phyloP scores from a whole-genome alignment of 1,140 invertebrate species.

The Mesaphorura yosii region DNA sequence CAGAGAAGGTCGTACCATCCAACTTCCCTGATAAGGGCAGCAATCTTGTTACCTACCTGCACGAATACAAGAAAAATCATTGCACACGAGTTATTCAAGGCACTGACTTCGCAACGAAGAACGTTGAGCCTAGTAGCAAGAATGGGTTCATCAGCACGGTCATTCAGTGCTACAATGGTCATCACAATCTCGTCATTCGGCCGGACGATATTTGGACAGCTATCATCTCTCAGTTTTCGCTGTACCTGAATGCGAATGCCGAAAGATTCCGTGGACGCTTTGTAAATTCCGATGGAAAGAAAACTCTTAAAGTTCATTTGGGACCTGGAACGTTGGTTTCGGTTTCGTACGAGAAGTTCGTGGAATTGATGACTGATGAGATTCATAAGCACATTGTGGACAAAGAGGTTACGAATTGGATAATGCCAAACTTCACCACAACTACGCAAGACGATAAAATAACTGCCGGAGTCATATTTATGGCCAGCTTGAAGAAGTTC shows the following conservation, averaged over 20 bases:
- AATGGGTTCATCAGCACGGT: conserved; percentile 16
- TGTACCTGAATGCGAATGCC: conserved; percentile 11
- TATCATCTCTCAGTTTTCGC: conserved; percentile 19
- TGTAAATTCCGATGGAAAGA: conserved; percentile 17
- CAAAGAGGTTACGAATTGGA: conserved; percentile 1
- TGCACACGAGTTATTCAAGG: conserved; percentile 11
- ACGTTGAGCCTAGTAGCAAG: neutral
- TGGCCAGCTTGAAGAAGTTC: conserved; percentile 20
- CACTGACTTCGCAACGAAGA: conserved; percentile 1
- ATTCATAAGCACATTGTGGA: conserved; percentile 10
- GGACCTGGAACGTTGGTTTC: neutral
- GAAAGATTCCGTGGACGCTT: conserved; percentile 14
- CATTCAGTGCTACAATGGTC: conserved; percentile 5
- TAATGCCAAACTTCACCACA: conserved; percentile 12
- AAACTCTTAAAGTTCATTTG: neutral
- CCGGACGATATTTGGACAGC: conserved; percentile 22
- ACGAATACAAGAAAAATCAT: neutral
- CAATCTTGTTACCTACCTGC: neutral
- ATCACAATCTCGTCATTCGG: conserved; percentile 16
- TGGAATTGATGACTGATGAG: conserved; percentile 1
- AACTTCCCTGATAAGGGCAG: neutral
- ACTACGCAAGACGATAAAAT: conserved; percentile 9
- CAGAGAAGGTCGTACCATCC: neutral
- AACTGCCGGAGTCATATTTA: conserved; percentile 15
- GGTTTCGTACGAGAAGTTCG: conserved; percentile 1